These are phyloP conservation scores for Masticophis lateralis DNA, from an alignment of 2,797 vertebrate species.

Conservation along the genomic window DNA sequence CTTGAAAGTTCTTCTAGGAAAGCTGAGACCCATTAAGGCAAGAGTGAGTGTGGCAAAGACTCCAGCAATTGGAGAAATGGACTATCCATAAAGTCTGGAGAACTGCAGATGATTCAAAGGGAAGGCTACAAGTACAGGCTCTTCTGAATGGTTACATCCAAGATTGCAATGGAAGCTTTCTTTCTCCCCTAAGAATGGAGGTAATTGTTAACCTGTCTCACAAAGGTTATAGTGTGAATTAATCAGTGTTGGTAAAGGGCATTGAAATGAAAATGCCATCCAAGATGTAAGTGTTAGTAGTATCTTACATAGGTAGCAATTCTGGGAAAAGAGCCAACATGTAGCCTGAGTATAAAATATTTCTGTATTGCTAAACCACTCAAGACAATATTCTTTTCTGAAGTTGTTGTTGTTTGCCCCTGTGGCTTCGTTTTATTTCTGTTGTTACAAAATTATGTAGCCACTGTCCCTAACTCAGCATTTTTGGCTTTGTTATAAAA, in stretches of 20 bases:
- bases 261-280: conserved; percentile 28
- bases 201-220: conserved; percentile 3
- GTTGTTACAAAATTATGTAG: background rate
- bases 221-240: conserved; percentile 15
- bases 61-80: background rate
- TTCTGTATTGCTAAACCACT: conserved; percentile 7
- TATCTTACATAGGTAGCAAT: conserved; percentile 15
- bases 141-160: background rate
- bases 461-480: conserved; percentile 2
- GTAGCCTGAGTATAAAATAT: conserved; percentile 6
- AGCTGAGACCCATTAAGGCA: background rate
- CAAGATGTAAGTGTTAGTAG: conserved; percentile 7
- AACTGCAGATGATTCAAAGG: background rate
- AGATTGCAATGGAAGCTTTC: background rate
- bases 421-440: conserved; percentile 26
- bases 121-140: background rate
- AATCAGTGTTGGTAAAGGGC: conserved; percentile 17
- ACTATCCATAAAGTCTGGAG: background rate
- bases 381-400: conserved; percentile 14
- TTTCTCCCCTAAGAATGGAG: background rate
- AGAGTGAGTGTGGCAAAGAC: background rate
- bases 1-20: background rate
- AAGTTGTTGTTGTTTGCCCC: conserved; percentile 18
- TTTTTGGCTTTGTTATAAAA: background rate
- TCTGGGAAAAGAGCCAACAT: conserved; percentile 27